A percentile compares a stretch with the other conserved stretches of the same genome.
Evolutionary conservation across 2,113 vertebrate species (phyloP).

Genomic region (Onychorhynchus coronatus): DNA sequence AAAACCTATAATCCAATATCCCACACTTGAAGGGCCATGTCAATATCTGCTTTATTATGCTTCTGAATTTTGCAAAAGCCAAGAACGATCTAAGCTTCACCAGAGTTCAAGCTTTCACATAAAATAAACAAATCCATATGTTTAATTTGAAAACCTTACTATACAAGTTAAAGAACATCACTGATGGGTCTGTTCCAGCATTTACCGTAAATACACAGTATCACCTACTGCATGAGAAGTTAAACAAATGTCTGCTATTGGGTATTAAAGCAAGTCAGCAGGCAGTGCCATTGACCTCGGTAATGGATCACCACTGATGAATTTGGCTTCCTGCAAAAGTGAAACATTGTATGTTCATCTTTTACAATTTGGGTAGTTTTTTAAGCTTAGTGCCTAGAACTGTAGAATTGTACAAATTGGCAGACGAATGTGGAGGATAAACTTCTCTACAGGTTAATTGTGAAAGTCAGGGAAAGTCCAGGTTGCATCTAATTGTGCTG

Average conservation of each 20-base stretch:
- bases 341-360: background rate
- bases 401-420: background rate
- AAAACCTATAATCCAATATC: background rate
- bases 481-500: background rate
- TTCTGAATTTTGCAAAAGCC: background rate
- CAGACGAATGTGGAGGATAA: background rate
- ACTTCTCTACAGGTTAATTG: background rate
- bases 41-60: background rate
- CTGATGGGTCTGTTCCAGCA: background rate
- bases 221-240: background rate
- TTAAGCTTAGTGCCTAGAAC: background rate
- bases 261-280: background rate
- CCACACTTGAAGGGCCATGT: background rate
- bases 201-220: background rate
- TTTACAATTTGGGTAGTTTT: background rate
- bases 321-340: background rate
- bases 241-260: background rate
- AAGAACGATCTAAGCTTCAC: background rate
- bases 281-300: background rate
- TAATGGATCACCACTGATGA: background rate
- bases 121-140: background rate
- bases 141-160: background rate
- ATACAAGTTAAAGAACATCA: background rate
- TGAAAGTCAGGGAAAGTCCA: background rate
- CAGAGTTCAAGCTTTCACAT: background rate